Base-by-base conservation (phyloP, 2,797 vertebrate genomes). In the Staurois parvus region DNA sequence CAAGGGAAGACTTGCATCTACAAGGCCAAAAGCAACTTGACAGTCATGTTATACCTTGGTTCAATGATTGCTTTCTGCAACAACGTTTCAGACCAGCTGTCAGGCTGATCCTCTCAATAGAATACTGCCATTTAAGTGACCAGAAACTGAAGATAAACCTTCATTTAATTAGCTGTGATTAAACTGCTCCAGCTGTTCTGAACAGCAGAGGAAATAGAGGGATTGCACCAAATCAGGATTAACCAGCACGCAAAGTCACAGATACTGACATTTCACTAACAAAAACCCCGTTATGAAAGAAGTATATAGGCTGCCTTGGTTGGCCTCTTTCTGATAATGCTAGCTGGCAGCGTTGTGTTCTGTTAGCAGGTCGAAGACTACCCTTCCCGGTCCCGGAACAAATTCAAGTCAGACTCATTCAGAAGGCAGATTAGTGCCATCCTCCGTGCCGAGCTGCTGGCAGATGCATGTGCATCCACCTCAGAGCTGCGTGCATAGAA, bases 171-270 rank as follows among this genome's bases (percentile, higher is more conserved):
- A 29, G 64, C 64, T 0, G 64, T 66, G n/a, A 66, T 66, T 10
- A 12, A 66, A 66, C 26, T 28, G 64, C 64, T 66, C 28, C 64
- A 66, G 64, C 64, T 66, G 64, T 37, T 72, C 29, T 37, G 69
- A 34, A 72, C 17, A 21, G 15, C 32, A 72, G 69, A 40, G 69
- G 69, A 40, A 21, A 40, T 13, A 0, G 32, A 37, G 30, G 28
- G 64, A 66, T 66, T 66, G n/a, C 64, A 66, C n/a, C 32, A 26
- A 72, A 72, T 72, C 69, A n/a, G 37, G 30, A 40, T n/a, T 40
- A 72, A 32, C 5, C 69, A 12, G 52, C 52, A 59, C 52, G 52
- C 52, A 59, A 59, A 59, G 52, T 59, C 52, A 59, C 52, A 59
- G n/a, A 59, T 59, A 7, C 52, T 6, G 21, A 59, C 52, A 52